Evolutionary conservation across 2,797 vertebrate species (phyloP), one percentile per base, ranked within the genome.

Genomic region (Enteromius anoplus): DNA sequence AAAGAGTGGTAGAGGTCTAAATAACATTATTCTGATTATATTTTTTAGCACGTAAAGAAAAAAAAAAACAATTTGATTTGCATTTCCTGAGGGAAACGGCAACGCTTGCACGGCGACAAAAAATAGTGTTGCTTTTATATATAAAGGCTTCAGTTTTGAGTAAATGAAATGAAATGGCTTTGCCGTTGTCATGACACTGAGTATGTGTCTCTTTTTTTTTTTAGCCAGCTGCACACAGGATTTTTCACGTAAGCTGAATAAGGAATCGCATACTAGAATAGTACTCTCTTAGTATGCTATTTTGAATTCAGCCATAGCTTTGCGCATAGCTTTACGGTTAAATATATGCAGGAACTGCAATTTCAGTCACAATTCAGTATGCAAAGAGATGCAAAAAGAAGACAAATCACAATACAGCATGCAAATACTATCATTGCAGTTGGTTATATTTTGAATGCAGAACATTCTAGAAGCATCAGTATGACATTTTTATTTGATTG

Each of bases 101-200:
- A 37, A 14, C 66, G 26, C 29, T 40, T 69, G 47, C 21, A 42
- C 5, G 3, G 8, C n/a, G 19, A 5, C 45, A 66, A 66, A 66
- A 4, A 37, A 66, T 17, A 51, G 76, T 11, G 32, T 26, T 66
- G 1, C 2, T 66, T 51, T 78, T 10, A 51, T 32, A 78, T 49
- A 55, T 69, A 42, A 26, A 70, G 51, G 66, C 34, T 79, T 29
- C 6, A 5, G n/a, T 8, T 68, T 42, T 78, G 45, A 58, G 37
- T 58, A 45, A 29, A 80, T 80, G 1, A 42, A 40, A 80, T 80
- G 1, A 29, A 80, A 58, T 8, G 32, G 34, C 65, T 68, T 29
- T 76, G 55, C 55, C 23, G 55, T 42, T 34, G 34, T 53, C 5
- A 12, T 58, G 66, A 70, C 23, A 14, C 12, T 9, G 15, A 75